These are phyloP conservation scores for Rhyacophila brunnea DNA, from an alignment of 1,140 invertebrate genomes.

Conservation along the genomic window DNA sequence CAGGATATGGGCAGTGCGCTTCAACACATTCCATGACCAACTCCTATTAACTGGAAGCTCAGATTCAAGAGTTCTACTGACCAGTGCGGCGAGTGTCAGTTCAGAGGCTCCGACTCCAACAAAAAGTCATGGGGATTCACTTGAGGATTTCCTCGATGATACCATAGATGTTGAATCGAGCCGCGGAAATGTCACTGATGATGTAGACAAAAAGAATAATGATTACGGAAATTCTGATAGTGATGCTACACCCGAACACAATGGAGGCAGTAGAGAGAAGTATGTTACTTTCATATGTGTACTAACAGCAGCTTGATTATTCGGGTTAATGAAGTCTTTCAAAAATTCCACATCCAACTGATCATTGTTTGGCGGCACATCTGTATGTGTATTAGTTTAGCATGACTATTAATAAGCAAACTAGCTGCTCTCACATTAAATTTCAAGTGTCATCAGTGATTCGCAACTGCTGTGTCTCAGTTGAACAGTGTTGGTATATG, in stretches of 20 bases:
- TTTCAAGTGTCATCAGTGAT: too few species aligned
- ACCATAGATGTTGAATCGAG: not conserved
- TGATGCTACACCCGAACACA: slow-evolving; percentile 26
- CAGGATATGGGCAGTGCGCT: slow-evolving; percentile 89
- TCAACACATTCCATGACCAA: slow-evolving; percentile 97
- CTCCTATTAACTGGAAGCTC: slow-evolving; percentile 92
- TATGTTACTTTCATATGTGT: not conserved
- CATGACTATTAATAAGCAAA: too few species aligned
- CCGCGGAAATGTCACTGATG: slow-evolving; percentile 7
- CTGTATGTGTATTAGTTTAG: too few species aligned
- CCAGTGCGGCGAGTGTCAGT: slow-evolving; percentile 83
- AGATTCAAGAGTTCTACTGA: slow-evolving; percentile 88
- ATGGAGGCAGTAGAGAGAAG: slow-evolving; percentile 21
- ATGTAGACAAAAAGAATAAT: not conserved
- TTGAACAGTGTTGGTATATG: too few species aligned
- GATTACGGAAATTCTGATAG: slow-evolving; percentile 17
- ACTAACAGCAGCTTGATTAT: too few species aligned
- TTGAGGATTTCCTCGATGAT: not conserved
- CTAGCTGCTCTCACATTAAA: too few species aligned
- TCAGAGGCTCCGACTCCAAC: slow-evolving; percentile 58
- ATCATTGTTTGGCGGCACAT: too few species aligned
- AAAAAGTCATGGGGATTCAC: not conserved
- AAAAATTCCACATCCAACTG: too few species aligned
- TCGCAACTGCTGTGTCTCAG: too few species aligned
- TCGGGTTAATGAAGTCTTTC: too few species aligned